Base-by-base conservation (phyloP, 1,140 invertebrate species). In the Achatina immaculata region DNA sequence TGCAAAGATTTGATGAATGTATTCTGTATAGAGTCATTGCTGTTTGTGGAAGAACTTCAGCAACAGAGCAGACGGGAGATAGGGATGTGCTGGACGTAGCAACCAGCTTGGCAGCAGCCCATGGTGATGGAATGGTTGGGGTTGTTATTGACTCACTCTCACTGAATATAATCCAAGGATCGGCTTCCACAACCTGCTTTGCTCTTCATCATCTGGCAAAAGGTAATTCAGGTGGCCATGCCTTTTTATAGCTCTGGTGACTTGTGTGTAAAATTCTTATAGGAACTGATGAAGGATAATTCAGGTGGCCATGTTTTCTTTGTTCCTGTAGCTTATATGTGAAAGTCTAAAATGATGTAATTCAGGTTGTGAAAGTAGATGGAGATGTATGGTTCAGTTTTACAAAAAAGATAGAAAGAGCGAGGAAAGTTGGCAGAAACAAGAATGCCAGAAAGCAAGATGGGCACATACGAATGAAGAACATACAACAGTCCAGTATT, bases 81-180 rank as follows among this genome's bases (percentile, higher is more conserved):
- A 34, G n/a, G 2, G 58, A 34, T 62, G 28, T 62, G 16, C 4
- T 62, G 28, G 58, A 62, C 31, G 21, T 31, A 31, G 58, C 28
- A 34, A 31, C 28, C 2, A 62, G 28, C 31, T 2, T 31, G 28
- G 28, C 28, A 62, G 28, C 58, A 62, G n/a, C n/a, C n/a, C 58
- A 34, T 6, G 28, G 9, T 62, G 58, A 28, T 31, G 58, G 16
- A 19, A 31, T 28, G 28, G 58, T 62, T 62, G 58, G n/a, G 2
- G 71, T 73, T 45, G 21, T 48, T 48, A 43, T 76, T 76, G 74
- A 76, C 34, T 55, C 74, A 21, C 55, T 76, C 1, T 45, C 74
- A 21, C 55, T 76, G 9, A 51, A 55, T 40, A 62, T 76, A 1
- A 1, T 62, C 2, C 31, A 62, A 1, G 21, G 36, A 31, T 43